Conservation (phyloP, 2,113 vertebrate species). For the Climacteris rufus region DNA sequence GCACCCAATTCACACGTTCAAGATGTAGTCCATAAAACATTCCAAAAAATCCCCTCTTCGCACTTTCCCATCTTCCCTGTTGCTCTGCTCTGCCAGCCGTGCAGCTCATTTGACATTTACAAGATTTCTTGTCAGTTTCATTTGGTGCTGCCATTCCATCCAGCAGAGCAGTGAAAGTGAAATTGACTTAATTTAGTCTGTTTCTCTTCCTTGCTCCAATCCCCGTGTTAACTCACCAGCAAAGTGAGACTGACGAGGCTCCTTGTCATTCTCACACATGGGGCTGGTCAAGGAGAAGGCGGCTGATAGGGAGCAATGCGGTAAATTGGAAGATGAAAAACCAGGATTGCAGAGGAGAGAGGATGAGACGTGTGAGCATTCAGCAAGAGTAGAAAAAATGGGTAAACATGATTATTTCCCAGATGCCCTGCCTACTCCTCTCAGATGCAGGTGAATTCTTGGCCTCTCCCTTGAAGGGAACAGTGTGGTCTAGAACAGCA, state of each 20-base stretch:
- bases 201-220: constrained; percentile 48
- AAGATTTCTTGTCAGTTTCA: constrained; percentile 65
- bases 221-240: constrained; percentile 31
- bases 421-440: neutral
- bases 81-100: constrained; percentile 56
- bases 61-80: constrained; percentile 54
- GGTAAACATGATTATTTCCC: neutral
- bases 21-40: constrained; percentile 52
- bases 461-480: neutral
- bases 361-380: neutral
- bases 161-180: constrained; percentile 53
- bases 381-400: neutral
- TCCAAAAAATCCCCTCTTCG: constrained; percentile 38
- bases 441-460: neutral
- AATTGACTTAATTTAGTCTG: constrained; percentile 53
- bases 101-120: constrained; percentile 66
- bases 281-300: constrained; percentile 38
- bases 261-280: constrained; percentile 18
- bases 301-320: constrained; percentile 21
- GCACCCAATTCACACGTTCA: constrained; percentile 43
- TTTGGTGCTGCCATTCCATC: constrained; percentile 55
- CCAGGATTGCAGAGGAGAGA: neutral
- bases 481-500: neutral
- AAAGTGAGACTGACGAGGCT: constrained; percentile 50
- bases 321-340: constrained; percentile 38